phyloP scores from a whole-genome alignment of 2,888 invertebrate genomes.

The Megaustenia siamemsis region DNA sequence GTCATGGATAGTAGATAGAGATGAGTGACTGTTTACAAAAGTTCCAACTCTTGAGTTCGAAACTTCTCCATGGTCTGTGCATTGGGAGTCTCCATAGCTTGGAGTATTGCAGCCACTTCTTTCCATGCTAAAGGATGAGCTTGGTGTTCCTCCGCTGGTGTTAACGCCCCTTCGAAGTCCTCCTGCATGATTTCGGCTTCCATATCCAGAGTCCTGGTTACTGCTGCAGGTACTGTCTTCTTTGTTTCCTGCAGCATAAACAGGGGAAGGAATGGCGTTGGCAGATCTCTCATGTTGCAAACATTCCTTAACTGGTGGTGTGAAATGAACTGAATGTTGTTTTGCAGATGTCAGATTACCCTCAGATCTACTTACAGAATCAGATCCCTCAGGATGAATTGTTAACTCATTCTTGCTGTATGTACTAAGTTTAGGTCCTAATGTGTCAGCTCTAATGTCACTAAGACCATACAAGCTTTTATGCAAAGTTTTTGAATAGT shows the following conservation, averaged over 20 bases:
- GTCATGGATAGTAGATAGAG: background rate
- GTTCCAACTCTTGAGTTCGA: conserved; percentile 11
- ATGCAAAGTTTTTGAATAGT: background rate
- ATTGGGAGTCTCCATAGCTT: conserved; percentile 68
- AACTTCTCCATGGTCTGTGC: conserved; percentile 34
- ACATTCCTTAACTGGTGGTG: conserved; percentile 50
- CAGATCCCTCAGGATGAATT: background rate
- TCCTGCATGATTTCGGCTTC: conserved; percentile 84
- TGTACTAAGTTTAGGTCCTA: background rate
- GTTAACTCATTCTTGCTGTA: background rate
- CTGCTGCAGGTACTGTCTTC: conserved; percentile 75
- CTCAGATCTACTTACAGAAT: background rate
- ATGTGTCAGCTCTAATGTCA: background rate
- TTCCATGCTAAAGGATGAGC: conserved; percentile 74
- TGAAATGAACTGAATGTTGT: conserved; percentile 13
- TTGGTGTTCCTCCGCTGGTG: conserved; percentile 68
- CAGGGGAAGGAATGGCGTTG: conserved; percentile 38
- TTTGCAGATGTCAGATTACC: background rate
- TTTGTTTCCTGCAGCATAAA: conserved; percentile 60
- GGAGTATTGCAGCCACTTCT: conserved; percentile 65
- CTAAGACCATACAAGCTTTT: conserved; percentile 1
- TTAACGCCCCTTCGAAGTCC: conserved; percentile 57
- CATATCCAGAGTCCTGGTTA: conserved; percentile 89
- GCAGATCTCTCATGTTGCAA: conserved; percentile 54
- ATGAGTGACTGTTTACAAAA: background rate